Base-by-base conservation (phyloP, 1,140 invertebrate species). In the Drosophila leontia region DNA sequence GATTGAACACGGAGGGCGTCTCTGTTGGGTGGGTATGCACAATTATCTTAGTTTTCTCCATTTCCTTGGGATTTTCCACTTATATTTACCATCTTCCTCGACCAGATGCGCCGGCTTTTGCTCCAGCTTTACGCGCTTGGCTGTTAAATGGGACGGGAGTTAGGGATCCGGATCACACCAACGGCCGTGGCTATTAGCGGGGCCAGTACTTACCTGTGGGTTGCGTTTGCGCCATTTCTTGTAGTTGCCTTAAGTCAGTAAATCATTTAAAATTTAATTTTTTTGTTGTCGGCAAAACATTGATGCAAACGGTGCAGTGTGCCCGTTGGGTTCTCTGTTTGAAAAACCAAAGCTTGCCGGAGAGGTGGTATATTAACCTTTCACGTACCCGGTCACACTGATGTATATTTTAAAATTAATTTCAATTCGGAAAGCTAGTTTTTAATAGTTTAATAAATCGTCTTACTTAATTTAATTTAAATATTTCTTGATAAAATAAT, bases 1-100 rank as follows among this genome's bases (percentile, higher is more conserved):
- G 92, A 77, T 93, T 93, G 48, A 92, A 92, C 7, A 81, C 92
- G 3, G 92, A 92, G 0, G 92, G 92, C n/a, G 91, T 92, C 23
- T 92, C 91, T 88, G 32, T 11, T 34, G 7, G 11, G 13, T 1
- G 9, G 23, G 13, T 29, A n/a, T 0, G 32, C 15, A 6, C 0
- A 1, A 37, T 42, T 42, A 35, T 0, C 23, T 19, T 11, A 26
- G 29, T 7, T 37, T 17, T 1, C 23, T n/a, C 11, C 2, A 6
- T 9, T 23, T 37, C 9, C 7, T n/a, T 8, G 0, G 0, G 1
- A 29, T 1, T 8, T 1, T 19, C 4, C 8, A 2, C 7, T 15
- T 13, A 6, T 72, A 56, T 58, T 83, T 70, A 88, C 84, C 84
- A 75, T 87, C 84, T 12, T 87, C 84, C 51, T 87, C 84, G 23